These are phyloP conservation scores for Allacma fusca DNA, from an alignment of 2,888 invertebrate genomes.

Conservation along the genomic window DNA sequence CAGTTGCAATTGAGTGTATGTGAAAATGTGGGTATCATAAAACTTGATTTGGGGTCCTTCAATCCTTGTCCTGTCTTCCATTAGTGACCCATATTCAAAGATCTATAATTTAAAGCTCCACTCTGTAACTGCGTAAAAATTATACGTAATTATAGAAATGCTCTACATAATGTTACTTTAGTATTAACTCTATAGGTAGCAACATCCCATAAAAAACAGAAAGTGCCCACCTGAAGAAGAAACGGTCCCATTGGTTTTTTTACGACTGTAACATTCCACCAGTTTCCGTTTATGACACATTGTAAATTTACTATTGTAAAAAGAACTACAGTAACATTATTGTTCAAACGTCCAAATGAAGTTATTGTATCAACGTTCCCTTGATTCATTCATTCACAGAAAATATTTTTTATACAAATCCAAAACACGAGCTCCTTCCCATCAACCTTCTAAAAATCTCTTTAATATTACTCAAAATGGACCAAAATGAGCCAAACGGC, in stretches of 20 bases:
- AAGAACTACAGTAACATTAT: no score
- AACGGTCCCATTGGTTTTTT: slow-evolving; percentile 29
- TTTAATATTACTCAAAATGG: no score
- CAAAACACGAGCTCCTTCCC: no score
- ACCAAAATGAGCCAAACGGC: no score
- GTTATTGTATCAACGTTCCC: no score
- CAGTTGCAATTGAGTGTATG: no score
- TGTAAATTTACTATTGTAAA: slow-evolving; percentile 14
- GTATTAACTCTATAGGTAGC: no score
- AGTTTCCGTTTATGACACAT: slow-evolving; percentile 39
- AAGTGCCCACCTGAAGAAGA: slow-evolving; percentile 25
- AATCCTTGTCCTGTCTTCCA: slow-evolving; percentile 19
- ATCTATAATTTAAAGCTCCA: not conserved
- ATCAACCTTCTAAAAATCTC: no score
- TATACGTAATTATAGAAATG: not conserved
- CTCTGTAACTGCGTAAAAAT: not conserved
- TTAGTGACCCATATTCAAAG: slow-evolving; percentile 42
- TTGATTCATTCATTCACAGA: no score
- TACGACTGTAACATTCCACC: slow-evolving; percentile 28
- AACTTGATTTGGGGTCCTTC: slow-evolving; percentile 18
- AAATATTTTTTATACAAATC: no score
- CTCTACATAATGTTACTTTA: no score
- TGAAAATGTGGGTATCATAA: not conserved
- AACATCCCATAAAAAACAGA: slow-evolving; percentile 6
- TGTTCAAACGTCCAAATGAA: no score